Percentiles rank a stretch among this genome's conserved stretches.
These are phyloP conservation scores for Cromileptes altivelis DNA, from an alignment of 2,113 vertebrate species.

Conservation along the genomic window DNA sequence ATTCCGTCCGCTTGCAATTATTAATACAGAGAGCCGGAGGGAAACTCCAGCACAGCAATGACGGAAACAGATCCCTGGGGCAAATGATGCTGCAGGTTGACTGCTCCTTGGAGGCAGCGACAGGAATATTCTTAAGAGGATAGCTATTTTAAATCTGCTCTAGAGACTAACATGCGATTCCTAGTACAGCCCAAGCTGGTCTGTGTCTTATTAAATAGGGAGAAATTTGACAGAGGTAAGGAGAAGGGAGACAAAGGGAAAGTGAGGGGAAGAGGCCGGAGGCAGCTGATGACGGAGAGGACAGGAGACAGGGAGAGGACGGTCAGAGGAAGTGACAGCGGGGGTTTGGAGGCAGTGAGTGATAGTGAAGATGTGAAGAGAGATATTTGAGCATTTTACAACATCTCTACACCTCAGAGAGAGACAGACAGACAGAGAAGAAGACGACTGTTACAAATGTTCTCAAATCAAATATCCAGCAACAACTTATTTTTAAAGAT, in stretches of 20 bases:
- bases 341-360: constrained; percentile 27
- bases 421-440: not conserved
- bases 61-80: constrained; percentile 23
- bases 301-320: constrained; percentile 43
- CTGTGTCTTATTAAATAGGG: not conserved
- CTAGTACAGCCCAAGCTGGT: not conserved
- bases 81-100: constrained; percentile 15
- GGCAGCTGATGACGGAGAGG: constrained; percentile 29
- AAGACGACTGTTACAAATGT: not conserved
- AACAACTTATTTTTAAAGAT: not conserved
- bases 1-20: constrained; percentile 25
- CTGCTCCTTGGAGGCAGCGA: constrained; percentile 8
- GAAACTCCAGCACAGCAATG: constrained; percentile 14
- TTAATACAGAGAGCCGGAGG: constrained; percentile 54
- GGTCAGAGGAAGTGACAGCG: constrained; percentile 25
- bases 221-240: constrained; percentile 9
- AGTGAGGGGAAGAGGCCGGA: not conserved
- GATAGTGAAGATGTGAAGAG: not conserved
- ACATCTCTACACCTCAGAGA: not conserved
- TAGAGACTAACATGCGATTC: not conserved
- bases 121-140: not conserved
- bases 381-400: not conserved
- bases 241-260: constrained; percentile 18
- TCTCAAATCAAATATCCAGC: not conserved
- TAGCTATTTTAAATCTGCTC: not conserved